These are phyloP conservation scores for Eublepharis macularius DNA, from an alignment of 2,113 vertebrate genomes.

Conservation along the genomic window DNA sequence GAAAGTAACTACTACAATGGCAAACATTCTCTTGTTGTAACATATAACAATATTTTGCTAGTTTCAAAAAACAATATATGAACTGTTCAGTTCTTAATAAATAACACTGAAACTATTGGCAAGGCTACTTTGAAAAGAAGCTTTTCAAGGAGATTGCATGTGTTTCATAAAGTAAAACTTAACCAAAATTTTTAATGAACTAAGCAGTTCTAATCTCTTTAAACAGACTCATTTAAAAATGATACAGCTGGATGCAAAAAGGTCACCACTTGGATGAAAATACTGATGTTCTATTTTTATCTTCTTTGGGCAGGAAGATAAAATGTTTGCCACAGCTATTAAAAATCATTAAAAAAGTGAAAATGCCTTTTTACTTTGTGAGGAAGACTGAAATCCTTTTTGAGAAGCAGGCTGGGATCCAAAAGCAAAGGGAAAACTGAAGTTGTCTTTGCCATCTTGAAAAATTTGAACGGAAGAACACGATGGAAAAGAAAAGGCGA, in stretches of 20 bases:
- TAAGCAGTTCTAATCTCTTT: conserved; percentile 27
- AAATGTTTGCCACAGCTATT: conserved; percentile 57
- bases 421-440: conserved; percentile 79
- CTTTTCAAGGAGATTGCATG: background rate
- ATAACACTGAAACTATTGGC: conserved; percentile 1
- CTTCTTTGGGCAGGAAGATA: conserved; percentile 42
- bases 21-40: background rate
- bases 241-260: conserved; percentile 35
- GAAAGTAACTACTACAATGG: background rate
- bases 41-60: background rate
- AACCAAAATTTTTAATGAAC: conserved; percentile 21
- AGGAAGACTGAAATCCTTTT: conserved; percentile 72
- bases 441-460: conserved; percentile 77
- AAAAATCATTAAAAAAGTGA: conserved; percentile 70
- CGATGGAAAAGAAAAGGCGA: conserved; percentile 75
- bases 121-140: background rate
- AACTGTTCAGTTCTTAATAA: conserved; percentile 19
- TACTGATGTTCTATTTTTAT: conserved; percentile 19
- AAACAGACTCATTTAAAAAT: conserved; percentile 11
- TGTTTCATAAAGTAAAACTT: background rate
- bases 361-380: conserved; percentile 72
- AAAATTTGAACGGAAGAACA: conserved; percentile 68
- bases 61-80: background rate
- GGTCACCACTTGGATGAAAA: conserved; percentile 22
- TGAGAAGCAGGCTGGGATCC: conserved; percentile 66